These are phyloP conservation scores for Papilio xuthus DNA, from an alignment of 1,140 invertebrate genomes.

Conservation along the genomic window DNA sequence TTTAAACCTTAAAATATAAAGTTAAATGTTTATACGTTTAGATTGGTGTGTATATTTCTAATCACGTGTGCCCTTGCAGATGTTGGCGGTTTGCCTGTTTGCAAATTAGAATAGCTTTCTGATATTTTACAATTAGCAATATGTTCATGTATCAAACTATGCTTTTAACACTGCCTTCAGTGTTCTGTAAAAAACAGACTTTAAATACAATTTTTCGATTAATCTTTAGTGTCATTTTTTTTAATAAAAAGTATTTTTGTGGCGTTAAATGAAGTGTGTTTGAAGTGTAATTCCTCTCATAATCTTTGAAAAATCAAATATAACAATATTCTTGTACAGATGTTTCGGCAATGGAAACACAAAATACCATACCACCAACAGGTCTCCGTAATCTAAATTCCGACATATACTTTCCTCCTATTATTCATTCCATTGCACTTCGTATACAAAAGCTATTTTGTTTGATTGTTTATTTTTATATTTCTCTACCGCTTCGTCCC, in stretches of 20 bases:
- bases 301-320: background rate
- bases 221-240: background rate
- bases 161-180: background rate
- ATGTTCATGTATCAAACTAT: background rate
- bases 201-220: background rate
- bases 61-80: conserved; percentile 28
- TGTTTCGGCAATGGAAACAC: background rate
- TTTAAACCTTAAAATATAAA: background rate
- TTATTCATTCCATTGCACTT: background rate
- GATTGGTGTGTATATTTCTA: conserved; percentile 16
- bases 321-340: background rate
- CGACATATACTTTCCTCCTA: background rate
- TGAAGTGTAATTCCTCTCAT: background rate
- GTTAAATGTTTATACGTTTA: conserved; percentile 23
- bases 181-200: background rate
- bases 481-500: background rate
- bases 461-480: conserved; percentile 20
- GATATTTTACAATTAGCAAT: conserved; percentile 31
- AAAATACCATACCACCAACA: background rate
- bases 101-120: conserved; percentile 27
- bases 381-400: background rate
- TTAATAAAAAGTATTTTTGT: no score
- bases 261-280: background rate
- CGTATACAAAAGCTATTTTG: background rate
- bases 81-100: conserved; percentile 28